Conservation (phyloP, 2,888 invertebrate genomes). For the Trichacis sp. region DNA sequence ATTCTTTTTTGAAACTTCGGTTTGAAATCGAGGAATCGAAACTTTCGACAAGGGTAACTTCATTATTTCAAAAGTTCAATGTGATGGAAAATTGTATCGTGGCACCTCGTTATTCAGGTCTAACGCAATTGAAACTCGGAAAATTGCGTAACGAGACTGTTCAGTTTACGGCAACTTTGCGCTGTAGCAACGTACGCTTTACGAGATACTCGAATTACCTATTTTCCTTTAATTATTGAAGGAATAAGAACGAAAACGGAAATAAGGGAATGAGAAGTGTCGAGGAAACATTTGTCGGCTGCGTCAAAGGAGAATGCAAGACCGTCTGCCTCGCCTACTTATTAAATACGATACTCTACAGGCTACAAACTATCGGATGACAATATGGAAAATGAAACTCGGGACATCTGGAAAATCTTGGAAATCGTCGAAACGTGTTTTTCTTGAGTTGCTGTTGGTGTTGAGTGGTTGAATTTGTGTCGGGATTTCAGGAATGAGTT, state of each 20-base stretch:
- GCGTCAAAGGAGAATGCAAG: constrained; percentile 7
- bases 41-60: too few species aligned
- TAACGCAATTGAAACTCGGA: constrained; percentile 28
- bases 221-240: neutral
- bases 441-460: too few species aligned
- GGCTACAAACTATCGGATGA: neutral
- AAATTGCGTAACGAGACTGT: constrained; percentile 31
- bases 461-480: too few species aligned
- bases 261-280: too few species aligned
- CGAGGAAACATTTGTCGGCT: neutral
- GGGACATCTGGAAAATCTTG: neutral
- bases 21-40: too few species aligned
- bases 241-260: neutral
- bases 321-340: constrained; percentile 1
- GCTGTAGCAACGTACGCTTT: neutral
- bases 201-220: neutral
- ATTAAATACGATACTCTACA: neutral
- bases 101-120: neutral
- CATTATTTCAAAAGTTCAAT: too few species aligned
- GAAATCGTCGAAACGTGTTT: neutral
- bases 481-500: too few species aligned
- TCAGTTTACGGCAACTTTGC: constrained; percentile 28
- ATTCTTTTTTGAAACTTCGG: too few species aligned
- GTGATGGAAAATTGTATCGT: too few species aligned
- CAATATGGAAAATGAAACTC: neutral